Evolutionary conservation across 2,113 vertebrate species (phyloP), one percentile per base, ranked within the genome.

Genomic region (Anguilla japonica): DNA sequence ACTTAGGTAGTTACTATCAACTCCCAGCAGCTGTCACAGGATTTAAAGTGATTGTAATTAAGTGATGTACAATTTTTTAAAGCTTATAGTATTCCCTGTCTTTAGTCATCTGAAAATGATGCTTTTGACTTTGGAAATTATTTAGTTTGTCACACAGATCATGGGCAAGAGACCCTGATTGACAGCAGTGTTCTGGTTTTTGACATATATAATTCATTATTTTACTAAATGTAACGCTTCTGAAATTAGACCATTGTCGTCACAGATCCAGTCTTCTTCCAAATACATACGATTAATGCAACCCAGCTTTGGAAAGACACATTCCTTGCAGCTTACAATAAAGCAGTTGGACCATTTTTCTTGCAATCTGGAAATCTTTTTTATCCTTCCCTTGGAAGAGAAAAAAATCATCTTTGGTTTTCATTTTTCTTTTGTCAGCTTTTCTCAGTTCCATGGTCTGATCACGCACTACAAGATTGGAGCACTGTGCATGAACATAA

Each of bases 381-480:
- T 56, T 85, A 4, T 53, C 13, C 41, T 29, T 14, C 79, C 67
- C 26, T n/a, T 53, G 41, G 16, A 13, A 41, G 34, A 34, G 34
- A 34, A 67, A 84, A 22, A 53, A 75, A 34, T 29, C 34, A 75
- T 34, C 1, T 13, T 29, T 46, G 88, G 46, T 63, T 71, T 50
- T 57, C 18, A 80, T 86, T 53, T 83, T 88, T 89, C n/a, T 11
- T 91, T 86, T 95, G 88, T 81, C 78, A 99, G 97, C 89, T 99
- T 98, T 96, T 97, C 96, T 89, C 97, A 98, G 79, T 99, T 99
- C 93, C 97, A 98, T 81, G 96, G 96, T 83, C 95, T 98, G 87
- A 97, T 99, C 90, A 97, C 97, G 40, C 97, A 98, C 87, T 99
- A 97, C 89, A 98, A 98, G 95, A 97, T 98, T 41, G 98, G 97